phyloP scores from a whole-genome alignment of 1,140 invertebrate species.

The Brachionus angularis region DNA sequence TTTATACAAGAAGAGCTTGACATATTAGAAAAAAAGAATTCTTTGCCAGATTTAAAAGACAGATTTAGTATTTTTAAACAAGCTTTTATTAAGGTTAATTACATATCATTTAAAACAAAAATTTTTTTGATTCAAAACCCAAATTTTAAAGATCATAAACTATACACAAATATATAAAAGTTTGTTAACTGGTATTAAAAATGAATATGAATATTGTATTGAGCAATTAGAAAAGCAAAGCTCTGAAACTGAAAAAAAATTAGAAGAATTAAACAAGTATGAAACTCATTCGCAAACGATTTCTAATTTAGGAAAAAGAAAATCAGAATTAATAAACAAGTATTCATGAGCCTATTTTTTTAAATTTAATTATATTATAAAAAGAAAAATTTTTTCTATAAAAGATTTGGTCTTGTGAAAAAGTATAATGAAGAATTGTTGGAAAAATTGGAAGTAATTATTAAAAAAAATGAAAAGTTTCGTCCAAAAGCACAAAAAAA shows the following conservation, averaged over 20 bases:
- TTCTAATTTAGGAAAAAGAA: background rate
- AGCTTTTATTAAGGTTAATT: slow-evolving; percentile 20
- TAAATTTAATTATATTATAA: background rate
- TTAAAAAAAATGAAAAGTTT: slow-evolving; percentile 49
- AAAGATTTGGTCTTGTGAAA: slow-evolving; percentile 49
- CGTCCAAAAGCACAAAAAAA: slow-evolving; percentile 48
- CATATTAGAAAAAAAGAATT: background rate
- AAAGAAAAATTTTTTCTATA: background rate
- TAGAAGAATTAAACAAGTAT: slow-evolving; percentile 38
- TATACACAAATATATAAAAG: slow-evolving; percentile 54
- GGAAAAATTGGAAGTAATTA: slow-evolving; percentile 46
- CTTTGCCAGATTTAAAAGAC: background rate
- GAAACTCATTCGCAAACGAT: background rate
- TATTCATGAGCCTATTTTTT: background rate
- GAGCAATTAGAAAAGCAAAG: slow-evolving; percentile 52
- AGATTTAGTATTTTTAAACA: background rate
- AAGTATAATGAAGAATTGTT: slow-evolving; percentile 52
- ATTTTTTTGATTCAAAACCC: background rate
- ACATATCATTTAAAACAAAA: background rate
- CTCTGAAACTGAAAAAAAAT: slow-evolving; percentile 54
- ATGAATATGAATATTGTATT: slow-evolving; percentile 57
- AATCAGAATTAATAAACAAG: slow-evolving; percentile 29
- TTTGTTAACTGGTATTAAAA: slow-evolving; percentile 53
- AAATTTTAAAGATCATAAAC: slow-evolving; percentile 50
- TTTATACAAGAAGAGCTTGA: background rate